phyloP scores from a whole-genome alignment of 2,888 invertebrate species.

The Ethmia dodecea region DNA sequence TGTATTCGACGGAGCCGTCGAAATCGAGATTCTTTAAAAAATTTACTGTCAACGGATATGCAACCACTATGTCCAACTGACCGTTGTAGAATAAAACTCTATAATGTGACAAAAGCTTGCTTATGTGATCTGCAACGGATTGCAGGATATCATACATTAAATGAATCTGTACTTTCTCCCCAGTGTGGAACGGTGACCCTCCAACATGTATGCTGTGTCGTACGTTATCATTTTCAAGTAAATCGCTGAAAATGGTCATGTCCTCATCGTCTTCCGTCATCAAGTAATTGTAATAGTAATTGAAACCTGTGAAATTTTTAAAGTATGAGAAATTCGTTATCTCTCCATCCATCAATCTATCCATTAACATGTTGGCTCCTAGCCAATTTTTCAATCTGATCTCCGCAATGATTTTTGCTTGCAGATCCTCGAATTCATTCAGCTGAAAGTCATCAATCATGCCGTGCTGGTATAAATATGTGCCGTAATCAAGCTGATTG shows the following conservation, averaged over 20 bases:
- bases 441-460: slow-evolving; percentile 49
- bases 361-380: slow-evolving; percentile 83
- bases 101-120: slow-evolving; percentile 64
- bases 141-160: slow-evolving; percentile 77
- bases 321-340: slow-evolving; percentile 65
- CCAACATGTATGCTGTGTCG: slow-evolving; percentile 80
- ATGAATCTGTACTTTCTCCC: slow-evolving; percentile 62
- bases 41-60: slow-evolving; percentile 75
- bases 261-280: slow-evolving; percentile 56
- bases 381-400: slow-evolving; percentile 80
- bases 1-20: slow-evolving; percentile 78
- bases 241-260: slow-evolving; percentile 42
- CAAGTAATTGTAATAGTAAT: slow-evolving; percentile 86
- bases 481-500: slow-evolving; percentile 13
- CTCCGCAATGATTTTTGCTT: slow-evolving; percentile 70
- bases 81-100: slow-evolving; percentile 81
- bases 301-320: slow-evolving; percentile 83
- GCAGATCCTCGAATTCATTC: slow-evolving; percentile 75
- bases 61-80: slow-evolving; percentile 81
- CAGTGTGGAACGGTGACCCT: slow-evolving; percentile 68
- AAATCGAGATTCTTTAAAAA: slow-evolving; percentile 85
- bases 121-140: slow-evolving; percentile 69
- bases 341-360: slow-evolving; percentile 77
- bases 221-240: slow-evolving; percentile 51
- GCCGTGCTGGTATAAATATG: slow-evolving; percentile 15